Evolutionary conservation across 2,888 invertebrate genomes (phyloP), one percentile per base, ranked within the genome.

Genomic region (Spialia ferax): DNA sequence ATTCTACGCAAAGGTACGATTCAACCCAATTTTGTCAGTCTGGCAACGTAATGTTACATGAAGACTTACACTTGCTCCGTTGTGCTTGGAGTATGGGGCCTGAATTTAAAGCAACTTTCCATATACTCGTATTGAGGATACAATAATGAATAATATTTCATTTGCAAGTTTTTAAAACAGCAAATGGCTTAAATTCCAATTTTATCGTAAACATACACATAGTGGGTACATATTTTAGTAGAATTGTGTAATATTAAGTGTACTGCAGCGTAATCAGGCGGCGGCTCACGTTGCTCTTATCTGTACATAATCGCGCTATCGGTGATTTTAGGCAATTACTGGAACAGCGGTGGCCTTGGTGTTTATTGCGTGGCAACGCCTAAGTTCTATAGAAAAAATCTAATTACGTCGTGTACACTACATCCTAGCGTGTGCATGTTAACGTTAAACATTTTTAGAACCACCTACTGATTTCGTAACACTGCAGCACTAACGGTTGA

Each of bases 311-410:
- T 64, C 57, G 57, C 50, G 42, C 52, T 66, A 60, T 66, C 66
- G 60, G 18, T 15, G 42, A 60, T 66, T 60, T 57, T 60, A 42
- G 66, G 60, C 66, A 66, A 66, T 66, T 54, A 66, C 48, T 57
- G 56, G 56, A 64, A 56, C 29, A 56, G 22, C 64, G 23, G 0
- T 22, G 32, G 23, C 64, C 64, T 64, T 64, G 64, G 57, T 48
- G 56, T 56, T 57, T 45, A 45, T 48, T 48, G 18, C 32, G 56
- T 18, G 63, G 32, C 22, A 42, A 54, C 63, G 50, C 5, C 22
- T 35, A 52, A 22, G 22, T 57, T 65, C 56, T 38, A 52, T 38
- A 50, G 35, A 59, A 60, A n/a, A 45, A 60, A 45, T 45, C 23
- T 59, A 45, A 45, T 42, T 22, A 38, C 38, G 0, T 38, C 38